A percentile compares a stretch with the other conserved stretches of the same genome.
Evolutionary conservation across 2,888 invertebrate genomes (phyloP).

Genomic region (Sylvicola fuscatus): DNA sequence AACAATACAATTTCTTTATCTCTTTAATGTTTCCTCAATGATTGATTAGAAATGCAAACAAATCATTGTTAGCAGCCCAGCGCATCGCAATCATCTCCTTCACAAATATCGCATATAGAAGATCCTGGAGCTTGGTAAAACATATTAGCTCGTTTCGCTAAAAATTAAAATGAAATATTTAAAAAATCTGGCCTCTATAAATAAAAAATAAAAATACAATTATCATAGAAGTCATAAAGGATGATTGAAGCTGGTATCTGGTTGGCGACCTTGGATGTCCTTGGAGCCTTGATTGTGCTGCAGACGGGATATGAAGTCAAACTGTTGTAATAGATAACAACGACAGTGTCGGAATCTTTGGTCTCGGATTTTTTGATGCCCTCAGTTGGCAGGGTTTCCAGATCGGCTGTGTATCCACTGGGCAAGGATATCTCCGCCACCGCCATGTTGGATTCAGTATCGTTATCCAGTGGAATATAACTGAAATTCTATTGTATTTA

Average conservation of each 20-base stretch:
- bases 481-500: not conserved
- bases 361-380: constrained; percentile 36
- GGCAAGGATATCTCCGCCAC: constrained; percentile 68
- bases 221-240: constrained; percentile 81
- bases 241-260: constrained; percentile 71
- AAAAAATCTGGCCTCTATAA: too few species aligned
- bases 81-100: constrained; percentile 33
- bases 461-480: not conserved
- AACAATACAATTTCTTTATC: too few species aligned
- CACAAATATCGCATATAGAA: constrained; percentile 68
- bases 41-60: too few species aligned
- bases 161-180: constrained; percentile 7
- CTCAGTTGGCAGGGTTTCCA: constrained; percentile 38
- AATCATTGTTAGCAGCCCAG: too few species aligned
- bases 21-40: too few species aligned
- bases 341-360: constrained; percentile 36
- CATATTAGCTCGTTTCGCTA: constrained; percentile 52
- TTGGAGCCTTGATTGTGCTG: constrained; percentile 62
- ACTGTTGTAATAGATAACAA: constrained; percentile 38
- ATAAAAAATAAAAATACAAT: constrained; percentile 35
- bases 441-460: constrained; percentile 40
- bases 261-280: constrained; percentile 63
- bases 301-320: constrained; percentile 30
- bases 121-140: constrained; percentile 48
- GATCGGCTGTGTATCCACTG: constrained; percentile 64